Conservation (phyloP, 2,113 vertebrate genomes). For the Oncorhynchus mykiss region DNA sequence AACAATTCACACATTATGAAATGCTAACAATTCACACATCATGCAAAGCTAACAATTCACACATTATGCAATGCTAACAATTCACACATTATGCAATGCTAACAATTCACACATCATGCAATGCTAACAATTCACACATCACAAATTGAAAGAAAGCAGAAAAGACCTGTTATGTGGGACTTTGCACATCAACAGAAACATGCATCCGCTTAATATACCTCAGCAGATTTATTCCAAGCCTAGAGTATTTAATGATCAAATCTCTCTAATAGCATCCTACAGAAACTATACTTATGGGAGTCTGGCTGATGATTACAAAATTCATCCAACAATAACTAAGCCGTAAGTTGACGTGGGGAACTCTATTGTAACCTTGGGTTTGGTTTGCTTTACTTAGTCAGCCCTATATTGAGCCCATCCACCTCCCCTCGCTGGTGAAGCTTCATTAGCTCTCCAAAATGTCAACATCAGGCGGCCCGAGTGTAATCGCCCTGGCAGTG, state of each 20-base stretch:
- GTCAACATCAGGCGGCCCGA: constrained; percentile 20
- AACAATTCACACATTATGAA: too few relatives aligned
- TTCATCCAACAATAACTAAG: constrained; percentile 1
- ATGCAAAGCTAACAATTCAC: too few relatives aligned
- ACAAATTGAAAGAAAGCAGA: too few relatives aligned
- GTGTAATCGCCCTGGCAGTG: constrained; percentile 16
- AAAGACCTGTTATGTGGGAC: too few relatives aligned
- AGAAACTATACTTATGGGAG: not conserved
- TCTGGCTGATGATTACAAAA: constrained; percentile 23
- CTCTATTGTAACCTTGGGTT: not conserved
- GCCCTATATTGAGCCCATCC: not conserved
- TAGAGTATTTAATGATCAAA: not conserved
- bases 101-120: too few relatives aligned
- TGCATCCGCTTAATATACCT: not conserved
- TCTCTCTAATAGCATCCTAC: not conserved
- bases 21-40: too few relatives aligned
- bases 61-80: too few relatives aligned
- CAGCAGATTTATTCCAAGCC: not conserved
- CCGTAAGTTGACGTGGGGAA: constrained; percentile 5
- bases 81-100: too few relatives aligned
- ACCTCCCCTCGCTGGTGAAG: not conserved
- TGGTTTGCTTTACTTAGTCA: too few relatives aligned
- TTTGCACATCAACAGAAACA: not conserved
- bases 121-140: too few relatives aligned
- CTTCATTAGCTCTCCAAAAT: constrained; percentile 20